Conservation (phyloP, 2,888 invertebrate genomes). For the Drosophila tripunctata region DNA sequence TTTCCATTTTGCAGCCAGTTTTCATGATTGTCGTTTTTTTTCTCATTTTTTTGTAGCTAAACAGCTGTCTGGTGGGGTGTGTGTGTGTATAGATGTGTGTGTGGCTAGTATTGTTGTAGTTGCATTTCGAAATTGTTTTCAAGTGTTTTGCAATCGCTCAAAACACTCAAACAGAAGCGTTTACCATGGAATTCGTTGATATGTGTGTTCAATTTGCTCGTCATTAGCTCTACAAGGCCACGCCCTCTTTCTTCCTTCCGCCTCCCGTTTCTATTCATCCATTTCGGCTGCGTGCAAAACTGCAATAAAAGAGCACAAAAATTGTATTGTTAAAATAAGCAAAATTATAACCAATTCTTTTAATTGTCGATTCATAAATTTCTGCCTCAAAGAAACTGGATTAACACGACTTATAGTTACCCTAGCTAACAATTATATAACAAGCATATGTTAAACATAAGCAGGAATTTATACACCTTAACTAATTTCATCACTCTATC, state of each 20-base stretch:
- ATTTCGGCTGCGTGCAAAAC: constrained; percentile 59
- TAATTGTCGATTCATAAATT: not conserved
- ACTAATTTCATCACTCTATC: too few species aligned
- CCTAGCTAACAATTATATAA: too few species aligned
- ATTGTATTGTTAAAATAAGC: too few species aligned
- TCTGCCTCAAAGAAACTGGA: too few species aligned
- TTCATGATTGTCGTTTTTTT: constrained; percentile 43
- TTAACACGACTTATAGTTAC: too few species aligned
- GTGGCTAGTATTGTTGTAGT: constrained; percentile 32
- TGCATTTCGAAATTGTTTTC: constrained; percentile 33
- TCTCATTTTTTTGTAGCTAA: not conserved
- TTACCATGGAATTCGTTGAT: constrained; percentile 66
- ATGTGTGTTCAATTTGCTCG: constrained; percentile 65
- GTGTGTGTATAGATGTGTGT: not conserved
- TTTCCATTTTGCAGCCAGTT: constrained; percentile 21
- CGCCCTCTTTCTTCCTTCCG: constrained; percentile 29
- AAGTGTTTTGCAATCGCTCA: constrained; percentile 39
- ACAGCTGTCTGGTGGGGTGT: constrained; percentile 25
- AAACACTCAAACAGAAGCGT: constrained; percentile 53
- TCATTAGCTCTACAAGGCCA: constrained; percentile 63
- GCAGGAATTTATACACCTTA: too few species aligned
- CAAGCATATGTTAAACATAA: too few species aligned
- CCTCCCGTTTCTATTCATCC: not conserved
- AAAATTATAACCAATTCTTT: too few species aligned
- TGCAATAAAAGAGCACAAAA: constrained; percentile 23